A percentile compares a stretch with the other conserved stretches of the same genome.
phyloP scores from a whole-genome alignment of 2,888 invertebrate genomes.

The Eupithecia pulchellata region DNA sequence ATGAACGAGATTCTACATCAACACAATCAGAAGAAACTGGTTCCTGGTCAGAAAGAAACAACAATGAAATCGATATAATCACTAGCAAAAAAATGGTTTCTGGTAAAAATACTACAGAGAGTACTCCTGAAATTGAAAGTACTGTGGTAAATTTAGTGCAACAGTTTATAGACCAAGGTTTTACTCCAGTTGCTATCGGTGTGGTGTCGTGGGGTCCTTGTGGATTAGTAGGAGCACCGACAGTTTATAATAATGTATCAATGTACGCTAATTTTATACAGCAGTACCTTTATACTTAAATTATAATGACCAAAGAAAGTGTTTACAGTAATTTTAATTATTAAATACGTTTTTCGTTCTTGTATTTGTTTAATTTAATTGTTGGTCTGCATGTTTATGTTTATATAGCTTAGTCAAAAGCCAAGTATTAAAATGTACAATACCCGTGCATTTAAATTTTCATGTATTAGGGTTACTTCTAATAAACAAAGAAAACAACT shows the following conservation, averaged over 20 bases:
- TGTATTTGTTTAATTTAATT: no score
- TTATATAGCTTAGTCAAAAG: no score
- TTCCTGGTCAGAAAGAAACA: background rate
- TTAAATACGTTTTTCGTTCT: no score
- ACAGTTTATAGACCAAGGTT: slow-evolving; percentile 40
- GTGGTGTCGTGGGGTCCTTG: slow-evolving; percentile 86
- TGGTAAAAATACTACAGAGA: slow-evolving; percentile 5
- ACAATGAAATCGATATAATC: slow-evolving; percentile 9
- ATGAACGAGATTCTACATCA: slow-evolving; percentile 42
- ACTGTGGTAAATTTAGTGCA: slow-evolving; percentile 27
- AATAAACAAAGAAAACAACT: no score
- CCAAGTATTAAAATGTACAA: no score
- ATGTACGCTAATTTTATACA: slow-evolving; percentile 78
- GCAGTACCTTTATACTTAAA: slow-evolving; percentile 51
- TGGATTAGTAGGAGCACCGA: slow-evolving; percentile 79
- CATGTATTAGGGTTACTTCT: no score
- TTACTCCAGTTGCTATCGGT: slow-evolving; percentile 72
- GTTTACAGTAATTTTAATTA: no score
- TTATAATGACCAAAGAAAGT: no score
- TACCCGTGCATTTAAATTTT: no score
- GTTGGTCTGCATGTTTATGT: no score
- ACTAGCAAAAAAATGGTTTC: background rate
- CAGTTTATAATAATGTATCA: slow-evolving; percentile 82
- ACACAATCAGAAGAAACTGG: slow-evolving; percentile 11
- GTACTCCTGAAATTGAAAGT: slow-evolving; percentile 10